Evolutionary conservation across 2,888 invertebrate genomes (phyloP).

Genomic region (Eristalinus aeneus): DNA sequence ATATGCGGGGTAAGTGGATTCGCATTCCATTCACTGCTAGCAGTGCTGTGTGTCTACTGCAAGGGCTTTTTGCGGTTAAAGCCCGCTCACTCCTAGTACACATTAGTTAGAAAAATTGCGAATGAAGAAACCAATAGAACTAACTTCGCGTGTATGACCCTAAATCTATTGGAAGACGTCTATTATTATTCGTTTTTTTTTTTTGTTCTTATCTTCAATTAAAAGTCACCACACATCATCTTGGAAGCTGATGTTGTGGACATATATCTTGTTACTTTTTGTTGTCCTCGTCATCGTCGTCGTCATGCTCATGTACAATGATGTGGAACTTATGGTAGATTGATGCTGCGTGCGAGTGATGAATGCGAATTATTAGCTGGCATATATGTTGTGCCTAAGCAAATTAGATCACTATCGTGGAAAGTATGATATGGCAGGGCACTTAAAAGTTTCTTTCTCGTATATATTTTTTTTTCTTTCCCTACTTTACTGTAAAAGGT

Average conservation of each 20-base stretch:
- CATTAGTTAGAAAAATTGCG: neutral
- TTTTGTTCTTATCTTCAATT: slow-evolving; percentile 35
- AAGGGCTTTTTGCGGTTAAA: slow-evolving; percentile 41
- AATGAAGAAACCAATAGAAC: slow-evolving; percentile 18
- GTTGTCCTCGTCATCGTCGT: neutral
- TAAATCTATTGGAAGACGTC: slow-evolving; percentile 50
- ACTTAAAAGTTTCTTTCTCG: slow-evolving; percentile 31
- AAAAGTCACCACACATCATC: slow-evolving; percentile 9
- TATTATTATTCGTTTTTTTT: neutral
- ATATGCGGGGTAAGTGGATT: slow-evolving; percentile 51
- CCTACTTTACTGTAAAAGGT: neutral
- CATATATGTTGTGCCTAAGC: slow-evolving; percentile 41
- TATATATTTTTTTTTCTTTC: neutral
- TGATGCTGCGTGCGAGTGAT: slow-evolving; percentile 58
- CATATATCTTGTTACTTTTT: neutral
- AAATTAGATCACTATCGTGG: slow-evolving; percentile 59
- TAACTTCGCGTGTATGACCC: slow-evolving; percentile 44
- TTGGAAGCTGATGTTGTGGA: neutral
- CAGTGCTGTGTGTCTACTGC: neutral
- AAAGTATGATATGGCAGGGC: slow-evolving; percentile 39
- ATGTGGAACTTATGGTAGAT: slow-evolving; percentile 54
- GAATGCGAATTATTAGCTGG: slow-evolving; percentile 57
- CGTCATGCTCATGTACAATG: slow-evolving; percentile 20
- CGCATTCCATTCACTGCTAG: slow-evolving; percentile 46
- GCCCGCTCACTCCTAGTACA: neutral